These are phyloP conservation scores for Enteromius treurensis DNA, from an alignment of 2,797 vertebrate genomes.

Conservation along the genomic window DNA sequence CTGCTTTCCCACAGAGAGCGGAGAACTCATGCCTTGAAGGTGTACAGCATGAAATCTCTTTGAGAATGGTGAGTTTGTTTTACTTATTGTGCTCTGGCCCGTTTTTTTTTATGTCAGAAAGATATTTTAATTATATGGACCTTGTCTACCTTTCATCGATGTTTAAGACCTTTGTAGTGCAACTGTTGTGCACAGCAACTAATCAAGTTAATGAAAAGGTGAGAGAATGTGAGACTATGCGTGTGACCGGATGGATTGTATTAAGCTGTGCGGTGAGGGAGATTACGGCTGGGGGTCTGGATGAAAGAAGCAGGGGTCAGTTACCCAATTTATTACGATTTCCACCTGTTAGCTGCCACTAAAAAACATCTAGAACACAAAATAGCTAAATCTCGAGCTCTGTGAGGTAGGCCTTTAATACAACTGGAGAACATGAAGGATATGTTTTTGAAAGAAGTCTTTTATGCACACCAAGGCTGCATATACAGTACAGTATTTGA, in stretches of 20 bases:
- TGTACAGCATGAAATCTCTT: neutral
- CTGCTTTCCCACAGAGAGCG: conserved; percentile 20
- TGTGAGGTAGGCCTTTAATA: conserved; percentile 43
- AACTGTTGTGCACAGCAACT: conserved; percentile 4
- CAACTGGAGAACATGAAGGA: neutral
- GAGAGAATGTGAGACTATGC: conserved; percentile 21
- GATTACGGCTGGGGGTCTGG: conserved; percentile 8
- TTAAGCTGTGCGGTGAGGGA: conserved; percentile 8
- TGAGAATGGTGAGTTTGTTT: conserved; percentile 8
- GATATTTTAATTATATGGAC: conserved; percentile 16
- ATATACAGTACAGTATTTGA: no score
- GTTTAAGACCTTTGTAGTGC: neutral
- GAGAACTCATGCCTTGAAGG: conserved; percentile 9
- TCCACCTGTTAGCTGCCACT: conserved; percentile 51
- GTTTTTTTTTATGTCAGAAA: neutral
- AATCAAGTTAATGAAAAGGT: conserved; percentile 29
- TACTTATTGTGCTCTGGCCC: neutral
- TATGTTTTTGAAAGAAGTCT: neutral
- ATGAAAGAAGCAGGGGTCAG: conserved; percentile 42
- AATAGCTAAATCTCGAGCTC: conserved; percentile 46
- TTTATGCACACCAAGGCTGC: neutral
- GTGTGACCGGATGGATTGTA: conserved; percentile 28
- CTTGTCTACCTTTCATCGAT: neutral
- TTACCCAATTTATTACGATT: conserved; percentile 62
- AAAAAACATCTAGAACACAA: conserved; percentile 53